Percentiles rank a stretch among this genome's conserved stretches.
Evolutionary conservation across 2,888 invertebrate genomes (phyloP).

Genomic region (Luffia ferchaultella): DNA sequence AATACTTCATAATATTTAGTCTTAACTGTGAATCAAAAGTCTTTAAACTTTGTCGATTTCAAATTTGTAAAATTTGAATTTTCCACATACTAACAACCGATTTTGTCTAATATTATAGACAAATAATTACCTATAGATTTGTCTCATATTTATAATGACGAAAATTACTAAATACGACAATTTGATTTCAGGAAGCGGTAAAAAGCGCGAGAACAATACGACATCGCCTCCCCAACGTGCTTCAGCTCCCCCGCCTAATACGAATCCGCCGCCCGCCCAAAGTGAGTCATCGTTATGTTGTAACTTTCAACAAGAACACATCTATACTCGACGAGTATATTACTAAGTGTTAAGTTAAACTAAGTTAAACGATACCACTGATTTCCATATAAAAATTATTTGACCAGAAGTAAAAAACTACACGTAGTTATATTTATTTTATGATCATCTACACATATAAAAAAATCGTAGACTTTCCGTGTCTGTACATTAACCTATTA

Average conservation of each 20-base stretch:
- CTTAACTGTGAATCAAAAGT: no score
- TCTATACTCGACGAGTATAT: neutral
- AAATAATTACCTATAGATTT: no score
- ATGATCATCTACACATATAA: neutral
- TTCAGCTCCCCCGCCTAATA: conserved; percentile 24
- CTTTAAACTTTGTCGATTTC: no score
- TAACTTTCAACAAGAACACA: neutral
- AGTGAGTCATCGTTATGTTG: conserved; percentile 38
- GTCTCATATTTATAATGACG: no score
- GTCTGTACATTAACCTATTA: no score
- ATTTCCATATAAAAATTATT: neutral
- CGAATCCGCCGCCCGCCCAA: conserved; percentile 40
- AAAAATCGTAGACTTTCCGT: no score
- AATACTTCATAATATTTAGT: no score
- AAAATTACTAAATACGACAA: no score
- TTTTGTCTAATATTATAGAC: no score
- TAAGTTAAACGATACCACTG: neutral
- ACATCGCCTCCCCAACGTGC: conserved; percentile 22
- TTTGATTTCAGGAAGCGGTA: conserved; percentile 54
- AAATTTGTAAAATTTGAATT: no score
- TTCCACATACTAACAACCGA: no score
- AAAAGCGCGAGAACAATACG: conserved; percentile 56
- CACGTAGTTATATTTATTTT: neutral
- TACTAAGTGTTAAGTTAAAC: neutral
- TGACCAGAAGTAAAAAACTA: neutral